A percentile compares a stretch with the other conserved stretches of the same genome.
Conservation (phyloP, 1,140 invertebrate species). For the Ericerus pela region DNA sequence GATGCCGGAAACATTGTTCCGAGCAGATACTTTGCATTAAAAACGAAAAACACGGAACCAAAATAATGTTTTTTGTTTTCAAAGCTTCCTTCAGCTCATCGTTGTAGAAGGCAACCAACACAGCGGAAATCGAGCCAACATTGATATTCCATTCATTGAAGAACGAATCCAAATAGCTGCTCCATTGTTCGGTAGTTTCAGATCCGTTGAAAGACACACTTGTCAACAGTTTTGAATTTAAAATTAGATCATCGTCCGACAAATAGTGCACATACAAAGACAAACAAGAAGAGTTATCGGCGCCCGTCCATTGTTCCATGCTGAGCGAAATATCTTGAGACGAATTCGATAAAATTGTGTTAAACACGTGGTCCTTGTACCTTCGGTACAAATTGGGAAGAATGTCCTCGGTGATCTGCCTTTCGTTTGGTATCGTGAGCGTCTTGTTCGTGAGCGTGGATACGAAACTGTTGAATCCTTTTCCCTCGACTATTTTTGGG, state of each 20-base stretch:
- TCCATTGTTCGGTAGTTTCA: slow-evolving; percentile 29
- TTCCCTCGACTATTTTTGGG: slow-evolving; percentile 36
- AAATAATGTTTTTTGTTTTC: slow-evolving; percentile 26
- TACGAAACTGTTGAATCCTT: slow-evolving; percentile 36
- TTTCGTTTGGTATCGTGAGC: too few relatives aligned
- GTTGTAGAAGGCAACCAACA: slow-evolving; percentile 32
- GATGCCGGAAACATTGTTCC: too few relatives aligned
- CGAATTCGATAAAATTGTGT: too few relatives aligned
- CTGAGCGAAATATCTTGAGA: too few relatives aligned
- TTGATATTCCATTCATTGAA: slow-evolving; percentile 33
- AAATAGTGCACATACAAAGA: slow-evolving; percentile 10
- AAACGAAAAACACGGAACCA: slow-evolving; percentile 36
- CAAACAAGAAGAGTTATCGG: too few relatives aligned
- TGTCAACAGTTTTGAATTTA: slow-evolving; percentile 21
- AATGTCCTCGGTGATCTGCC: too few relatives aligned
- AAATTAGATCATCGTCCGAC: slow-evolving; percentile 19
- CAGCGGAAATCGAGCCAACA: slow-evolving; percentile 33
- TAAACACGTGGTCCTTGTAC: too few relatives aligned
- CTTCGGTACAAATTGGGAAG: too few relatives aligned
- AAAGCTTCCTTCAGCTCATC: slow-evolving; percentile 30
- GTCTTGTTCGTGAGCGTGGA: too few relatives aligned
- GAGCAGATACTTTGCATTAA: too few relatives aligned
- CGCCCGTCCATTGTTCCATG: slow-evolving; percentile 38
- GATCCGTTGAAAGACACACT: slow-evolving; percentile 20
- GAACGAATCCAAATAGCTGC: slow-evolving; percentile 29